phyloP scores from a whole-genome alignment of 2,888 invertebrate genomes.

The Bugula neritina region DNA sequence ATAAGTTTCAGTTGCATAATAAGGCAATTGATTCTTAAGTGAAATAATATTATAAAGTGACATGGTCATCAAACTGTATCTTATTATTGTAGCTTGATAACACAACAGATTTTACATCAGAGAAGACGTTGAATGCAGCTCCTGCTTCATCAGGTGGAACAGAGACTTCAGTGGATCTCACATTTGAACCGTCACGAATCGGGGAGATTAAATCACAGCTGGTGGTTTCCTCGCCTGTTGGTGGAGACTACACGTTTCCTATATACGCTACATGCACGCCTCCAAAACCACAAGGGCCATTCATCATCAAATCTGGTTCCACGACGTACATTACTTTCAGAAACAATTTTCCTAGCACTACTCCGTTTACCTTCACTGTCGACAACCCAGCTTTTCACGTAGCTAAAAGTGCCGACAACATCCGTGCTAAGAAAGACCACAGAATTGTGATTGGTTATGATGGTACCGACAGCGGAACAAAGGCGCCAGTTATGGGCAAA shows the following conservation, averaged over 20 bases:
- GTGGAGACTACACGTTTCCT: conserved; percentile 54
- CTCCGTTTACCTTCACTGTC: conserved; percentile 52
- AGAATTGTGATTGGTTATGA: conserved; percentile 53
- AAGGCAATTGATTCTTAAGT: too few relatives aligned
- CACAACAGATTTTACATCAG: conserved; percentile 49
- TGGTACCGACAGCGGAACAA: conserved; percentile 46
- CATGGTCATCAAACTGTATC: too few relatives aligned
- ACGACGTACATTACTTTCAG: conserved; percentile 54
- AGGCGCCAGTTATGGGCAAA: conserved; percentile 52
- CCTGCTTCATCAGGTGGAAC: conserved; percentile 51
- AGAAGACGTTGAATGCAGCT: conserved; percentile 51
- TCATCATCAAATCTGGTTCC: conserved; percentile 51
- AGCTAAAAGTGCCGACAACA: conserved; percentile 50
- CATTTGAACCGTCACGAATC: conserved; percentile 52
- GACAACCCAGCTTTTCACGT: conserved; percentile 55
- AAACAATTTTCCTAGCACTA: conserved; percentile 54
- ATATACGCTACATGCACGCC: conserved; percentile 54
- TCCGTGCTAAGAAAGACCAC: conserved; percentile 53
- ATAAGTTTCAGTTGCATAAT: too few relatives aligned
- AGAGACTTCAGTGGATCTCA: conserved; percentile 50
- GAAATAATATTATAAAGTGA: not conserved
- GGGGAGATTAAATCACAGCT: conserved; percentile 48
- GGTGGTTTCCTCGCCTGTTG: conserved; percentile 43
- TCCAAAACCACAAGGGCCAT: conserved; percentile 59
- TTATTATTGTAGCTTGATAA: conserved; percentile 50